phyloP scores from a whole-genome alignment of 2,888 invertebrate species.

The Drosophila kokeensis region DNA sequence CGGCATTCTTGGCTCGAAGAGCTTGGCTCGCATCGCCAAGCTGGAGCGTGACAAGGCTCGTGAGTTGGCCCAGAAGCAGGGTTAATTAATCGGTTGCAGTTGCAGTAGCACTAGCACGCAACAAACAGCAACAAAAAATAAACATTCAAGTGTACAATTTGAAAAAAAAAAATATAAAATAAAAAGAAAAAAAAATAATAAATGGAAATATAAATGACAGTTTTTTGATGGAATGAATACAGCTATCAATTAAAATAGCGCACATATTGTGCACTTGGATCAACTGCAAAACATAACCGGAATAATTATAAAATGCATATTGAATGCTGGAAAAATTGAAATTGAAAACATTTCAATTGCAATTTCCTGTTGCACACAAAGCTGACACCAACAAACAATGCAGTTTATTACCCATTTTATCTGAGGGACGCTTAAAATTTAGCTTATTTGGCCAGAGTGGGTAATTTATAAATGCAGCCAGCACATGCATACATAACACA shows the following conservation, averaged over 20 bases:
- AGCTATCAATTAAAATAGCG: neutral
- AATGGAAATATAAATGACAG: neutral
- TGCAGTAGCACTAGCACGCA: slow-evolving; percentile 15
- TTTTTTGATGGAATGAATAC: neutral
- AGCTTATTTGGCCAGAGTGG: neutral
- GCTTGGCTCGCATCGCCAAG: slow-evolving; percentile 97
- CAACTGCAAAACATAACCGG: slow-evolving; percentile 22
- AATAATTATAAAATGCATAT: slow-evolving; percentile 47
- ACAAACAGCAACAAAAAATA: slow-evolving; percentile 53
- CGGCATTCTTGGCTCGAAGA: slow-evolving; percentile 97
- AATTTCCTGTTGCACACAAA: slow-evolving; percentile 60
- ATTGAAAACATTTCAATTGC: slow-evolving; percentile 48
- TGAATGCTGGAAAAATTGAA: slow-evolving; percentile 24
- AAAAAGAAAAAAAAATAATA: neutral
- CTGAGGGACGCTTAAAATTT: slow-evolving; percentile 11
- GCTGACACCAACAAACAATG: slow-evolving; percentile 44
- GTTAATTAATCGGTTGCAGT: slow-evolving; percentile 86
- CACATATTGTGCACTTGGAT: slow-evolving; percentile 2
- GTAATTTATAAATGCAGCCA: slow-evolving; percentile 35
- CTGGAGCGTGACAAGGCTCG: slow-evolving; percentile 97
- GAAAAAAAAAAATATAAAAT: neutral
- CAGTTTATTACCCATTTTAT: slow-evolving; percentile 45
- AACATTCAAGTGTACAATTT: slow-evolving; percentile 77
- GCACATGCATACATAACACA: neutral
- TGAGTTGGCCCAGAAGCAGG: slow-evolving; percentile 97